Evolutionary conservation across 2,888 invertebrate genomes (phyloP).

Genomic region (Catocala nupta): DNA sequence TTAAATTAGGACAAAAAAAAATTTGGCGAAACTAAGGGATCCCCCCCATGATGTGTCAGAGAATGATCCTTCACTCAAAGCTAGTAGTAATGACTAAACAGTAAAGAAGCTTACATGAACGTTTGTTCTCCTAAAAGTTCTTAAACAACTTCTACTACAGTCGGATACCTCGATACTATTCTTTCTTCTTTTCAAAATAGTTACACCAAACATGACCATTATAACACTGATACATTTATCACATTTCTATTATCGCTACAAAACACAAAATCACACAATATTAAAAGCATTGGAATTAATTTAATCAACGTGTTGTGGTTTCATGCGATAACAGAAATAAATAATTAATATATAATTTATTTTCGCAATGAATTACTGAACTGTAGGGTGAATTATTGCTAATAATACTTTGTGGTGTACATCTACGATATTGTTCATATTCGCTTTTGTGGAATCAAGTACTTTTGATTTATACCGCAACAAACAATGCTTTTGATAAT

Average conservation of each 20-base stretch:
- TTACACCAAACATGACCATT: not conserved
- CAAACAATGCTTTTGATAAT: slow-evolving; percentile 12
- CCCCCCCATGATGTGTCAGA: too few relatives aligned
- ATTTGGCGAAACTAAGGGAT: too few relatives aligned
- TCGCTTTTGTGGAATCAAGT: slow-evolving; percentile 17
- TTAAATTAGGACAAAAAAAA: too few relatives aligned
- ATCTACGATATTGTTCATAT: slow-evolving; percentile 11
- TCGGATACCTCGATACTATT: too few relatives aligned
- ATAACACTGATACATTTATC: not conserved
- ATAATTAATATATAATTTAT: slow-evolving; percentile 44
- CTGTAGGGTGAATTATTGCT: slow-evolving; percentile 38
- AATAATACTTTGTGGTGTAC: slow-evolving; percentile 36
- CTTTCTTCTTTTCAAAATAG: too few relatives aligned
- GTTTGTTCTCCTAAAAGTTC: too few relatives aligned
- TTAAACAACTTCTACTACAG: too few relatives aligned
- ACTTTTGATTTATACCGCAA: slow-evolving; percentile 21
- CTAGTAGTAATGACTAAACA: too few relatives aligned
- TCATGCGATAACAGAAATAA: slow-evolving; percentile 36
- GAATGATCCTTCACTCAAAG: too few relatives aligned
- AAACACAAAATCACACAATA: not conserved
- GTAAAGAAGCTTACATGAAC: too few relatives aligned
- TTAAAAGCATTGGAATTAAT: slow-evolving; percentile 31
- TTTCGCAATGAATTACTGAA: slow-evolving; percentile 42
- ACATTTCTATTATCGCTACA: not conserved
- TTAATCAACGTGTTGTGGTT: slow-evolving; percentile 44